Evolutionary conservation across 1,140 invertebrate genomes (phyloP).

Genomic region (Pachypsylla venusta): DNA sequence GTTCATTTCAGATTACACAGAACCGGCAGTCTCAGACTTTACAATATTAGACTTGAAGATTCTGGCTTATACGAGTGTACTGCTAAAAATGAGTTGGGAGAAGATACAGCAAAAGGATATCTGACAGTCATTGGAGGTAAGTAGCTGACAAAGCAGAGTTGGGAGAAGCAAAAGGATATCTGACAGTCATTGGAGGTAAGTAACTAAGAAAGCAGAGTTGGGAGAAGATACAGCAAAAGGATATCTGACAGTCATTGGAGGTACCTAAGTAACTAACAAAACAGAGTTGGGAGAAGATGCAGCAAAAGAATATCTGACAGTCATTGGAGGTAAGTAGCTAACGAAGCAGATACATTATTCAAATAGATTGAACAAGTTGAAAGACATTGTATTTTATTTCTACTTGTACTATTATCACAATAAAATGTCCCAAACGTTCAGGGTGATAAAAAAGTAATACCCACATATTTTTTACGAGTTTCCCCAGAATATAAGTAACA

Average conservation of each 20-base stretch:
- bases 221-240: slow-evolving; percentile 55
- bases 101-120: slow-evolving; percentile 49
- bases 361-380: no score
- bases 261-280: slow-evolving; percentile 47
- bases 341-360: no score
- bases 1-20: slow-evolving; percentile 27
- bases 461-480: no score
- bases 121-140: slow-evolving; percentile 44
- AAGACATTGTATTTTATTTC: no score
- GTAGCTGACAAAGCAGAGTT: slow-evolving; percentile 57
- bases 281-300: slow-evolving; percentile 62
- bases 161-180: slow-evolving; percentile 51
- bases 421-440: no score
- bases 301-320: slow-evolving; percentile 49
- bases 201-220: slow-evolving; percentile 57
- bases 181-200: slow-evolving; percentile 44
- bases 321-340: slow-evolving; percentile 40
- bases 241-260: slow-evolving; percentile 42
- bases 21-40: slow-evolving; percentile 61
- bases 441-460: no score
- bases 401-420: no score
- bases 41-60: slow-evolving; percentile 53
- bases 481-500: no score
- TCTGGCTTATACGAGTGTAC: slow-evolving; percentile 79
- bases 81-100: slow-evolving; percentile 62